These are phyloP conservation scores for Gorilla gorilla DNA, from an alignment of 2,113 vertebrate genomes.

Conservation along the genomic window DNA sequence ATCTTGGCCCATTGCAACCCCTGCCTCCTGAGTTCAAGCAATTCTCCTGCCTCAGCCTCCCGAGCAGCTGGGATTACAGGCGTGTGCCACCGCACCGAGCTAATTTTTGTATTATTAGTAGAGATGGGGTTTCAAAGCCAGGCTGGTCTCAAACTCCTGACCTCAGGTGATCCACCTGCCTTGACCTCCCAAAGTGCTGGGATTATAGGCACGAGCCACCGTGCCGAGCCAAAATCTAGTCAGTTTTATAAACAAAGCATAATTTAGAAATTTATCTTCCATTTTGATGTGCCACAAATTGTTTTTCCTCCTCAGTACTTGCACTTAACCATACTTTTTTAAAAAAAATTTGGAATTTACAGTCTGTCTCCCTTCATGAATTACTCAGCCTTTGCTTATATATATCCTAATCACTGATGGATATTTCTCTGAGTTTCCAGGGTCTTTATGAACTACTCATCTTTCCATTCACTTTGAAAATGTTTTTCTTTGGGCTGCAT, in stretches of 20 bases:
- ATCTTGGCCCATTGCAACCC: no score
- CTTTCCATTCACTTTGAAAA: neutral
- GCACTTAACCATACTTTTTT: neutral
- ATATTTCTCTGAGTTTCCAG: neutral
- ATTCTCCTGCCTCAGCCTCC: no score
- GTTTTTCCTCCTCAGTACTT: neutral
- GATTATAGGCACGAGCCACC: no score
- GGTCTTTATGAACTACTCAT: neutral
- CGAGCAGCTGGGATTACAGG: no score
- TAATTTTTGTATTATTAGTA: no score
- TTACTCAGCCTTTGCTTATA: neutral
- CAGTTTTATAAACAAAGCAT: neutral
- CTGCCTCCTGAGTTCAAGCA: no score
- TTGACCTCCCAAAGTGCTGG: no score
- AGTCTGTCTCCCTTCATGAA: neutral
- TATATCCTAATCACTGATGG: neutral
- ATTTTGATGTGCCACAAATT: neutral
- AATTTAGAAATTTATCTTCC: conserved; percentile 1
- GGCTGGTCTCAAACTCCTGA: no score
- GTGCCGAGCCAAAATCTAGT: neutral
- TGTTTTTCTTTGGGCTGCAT: neutral
- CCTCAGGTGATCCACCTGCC: no score
- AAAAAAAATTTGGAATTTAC: neutral
- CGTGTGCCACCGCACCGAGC: no score
- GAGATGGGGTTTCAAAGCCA: no score